Conservation (phyloP, 1,140 invertebrate species). For the Rhyacophila brunnea region DNA sequence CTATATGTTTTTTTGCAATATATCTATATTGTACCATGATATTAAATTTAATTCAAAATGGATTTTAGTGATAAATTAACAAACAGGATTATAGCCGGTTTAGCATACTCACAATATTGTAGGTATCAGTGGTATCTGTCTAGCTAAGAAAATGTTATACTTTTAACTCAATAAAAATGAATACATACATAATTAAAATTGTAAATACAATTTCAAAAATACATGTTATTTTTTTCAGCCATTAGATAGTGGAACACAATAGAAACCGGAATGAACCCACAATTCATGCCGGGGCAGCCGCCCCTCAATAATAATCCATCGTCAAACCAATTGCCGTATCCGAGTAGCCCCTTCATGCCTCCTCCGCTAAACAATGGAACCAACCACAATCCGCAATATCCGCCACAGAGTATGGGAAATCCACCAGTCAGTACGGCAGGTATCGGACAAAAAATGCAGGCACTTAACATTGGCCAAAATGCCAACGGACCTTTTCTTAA, state of each 20-base stretch:
- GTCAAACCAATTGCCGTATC: slow-evolving; percentile 40
- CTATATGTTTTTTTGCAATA: too few relatives aligned
- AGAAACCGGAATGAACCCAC: slow-evolving; percentile 23
- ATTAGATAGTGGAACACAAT: background rate
- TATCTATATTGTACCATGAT: too few relatives aligned
- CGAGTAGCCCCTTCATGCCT: slow-evolving; percentile 30
- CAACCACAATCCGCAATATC: slow-evolving; percentile 39
- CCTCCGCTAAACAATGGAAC: slow-evolving; percentile 43
- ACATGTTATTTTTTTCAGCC: background rate
- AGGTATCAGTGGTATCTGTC: too few relatives aligned
- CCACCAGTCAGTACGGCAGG: slow-evolving; percentile 28
- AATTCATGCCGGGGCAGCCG: slow-evolving; percentile 49
- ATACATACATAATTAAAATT: too few relatives aligned
- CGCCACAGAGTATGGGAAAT: slow-evolving; percentile 37
- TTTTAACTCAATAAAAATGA: too few relatives aligned
- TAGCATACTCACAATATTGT: too few relatives aligned
- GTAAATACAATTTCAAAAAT: too few relatives aligned
- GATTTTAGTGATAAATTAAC: too few relatives aligned
- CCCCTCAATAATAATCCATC: slow-evolving; percentile 51
- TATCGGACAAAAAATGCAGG: slow-evolving; percentile 46
- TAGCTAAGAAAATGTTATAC: too few relatives aligned
- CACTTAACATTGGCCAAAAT: slow-evolving; percentile 44
- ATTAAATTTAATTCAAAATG: too few relatives aligned
- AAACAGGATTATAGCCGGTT: too few relatives aligned
- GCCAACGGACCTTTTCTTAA: slow-evolving; percentile 22